Evolutionary conservation across 2,888 invertebrate species (phyloP), one percentile per base, ranked within the genome.

Genomic region (Carcina quercana): DNA sequence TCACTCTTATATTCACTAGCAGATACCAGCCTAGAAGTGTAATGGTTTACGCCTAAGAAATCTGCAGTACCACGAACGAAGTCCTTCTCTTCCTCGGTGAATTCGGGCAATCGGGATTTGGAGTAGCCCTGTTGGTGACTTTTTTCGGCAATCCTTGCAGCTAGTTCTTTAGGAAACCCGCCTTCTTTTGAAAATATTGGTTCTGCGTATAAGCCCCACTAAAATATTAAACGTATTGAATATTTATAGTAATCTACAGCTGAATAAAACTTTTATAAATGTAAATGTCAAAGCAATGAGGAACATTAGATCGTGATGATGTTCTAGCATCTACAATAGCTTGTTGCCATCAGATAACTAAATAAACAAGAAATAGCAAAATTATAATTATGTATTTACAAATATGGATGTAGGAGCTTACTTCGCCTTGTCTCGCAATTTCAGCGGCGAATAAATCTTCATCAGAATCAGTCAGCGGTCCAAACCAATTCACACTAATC

Each of bases 141-240:
- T 31, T 61, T 64, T 10, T 56, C 54, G 1, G 72, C 82, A 3
- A 87, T 59, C 11, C 53, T 50, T 13, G 74, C 56, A 32, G 70
- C 68, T 44, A 87, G 54, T 7, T 78, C 46, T 3, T 63, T 47
- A 0, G 86, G 86, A 42, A 84, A 86, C 35, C 85, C 84, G 3
- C 86, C 86, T 5, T 65, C 44, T 20, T 62, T 43, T 3, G 67
- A 62, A 45, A 68, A 80, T 35, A 86, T 79, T 1, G 85, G 84
- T 35, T 84, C 65, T 1, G 72, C 66, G 42, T 73, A 83, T 34
- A 72, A 45, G 1, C 72, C 83, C 51, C 61, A 60, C 74, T 73
- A 22, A 27, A 10, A 5, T 5, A 17, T 5, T 5, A 17, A 11
- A 1, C 5, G 2, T 12, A 6, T 24, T 24, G 12, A 24, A n/a